phyloP scores from a whole-genome alignment of 2,797 vertebrate species.

The Amblyraja radiata region DNA sequence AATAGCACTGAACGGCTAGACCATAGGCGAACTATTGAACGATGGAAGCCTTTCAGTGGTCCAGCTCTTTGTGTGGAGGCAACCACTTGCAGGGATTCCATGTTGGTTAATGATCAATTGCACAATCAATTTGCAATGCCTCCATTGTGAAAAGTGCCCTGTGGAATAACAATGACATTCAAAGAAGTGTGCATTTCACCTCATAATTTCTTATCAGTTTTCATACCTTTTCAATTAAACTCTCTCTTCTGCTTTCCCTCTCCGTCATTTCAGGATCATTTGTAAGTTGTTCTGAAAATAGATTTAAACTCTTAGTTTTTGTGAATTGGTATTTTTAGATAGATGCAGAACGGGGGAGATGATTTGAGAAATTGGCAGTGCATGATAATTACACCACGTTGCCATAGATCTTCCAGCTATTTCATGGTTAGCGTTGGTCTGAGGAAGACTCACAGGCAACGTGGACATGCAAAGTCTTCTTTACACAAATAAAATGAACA shows the following conservation, averaged over 20 bases:
- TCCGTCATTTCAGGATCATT: background rate
- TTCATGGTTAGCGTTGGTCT: background rate
- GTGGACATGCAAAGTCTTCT: background rate
- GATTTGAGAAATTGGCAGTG: background rate
- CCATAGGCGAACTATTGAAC: background rate
- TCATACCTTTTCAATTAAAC: constrained; percentile 9
- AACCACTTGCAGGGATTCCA: background rate
- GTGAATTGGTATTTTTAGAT: background rate
- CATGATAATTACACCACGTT: background rate
- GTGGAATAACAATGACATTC: background rate
- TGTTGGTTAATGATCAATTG: background rate
- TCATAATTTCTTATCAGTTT: background rate
- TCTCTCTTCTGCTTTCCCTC: background rate
- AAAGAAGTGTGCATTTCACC: background rate
- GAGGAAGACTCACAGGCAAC: background rate
- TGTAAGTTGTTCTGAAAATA: constrained; percentile 15
- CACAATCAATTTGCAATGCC: too few species aligned
- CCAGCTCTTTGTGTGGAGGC: background rate
- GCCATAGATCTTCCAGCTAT: background rate
- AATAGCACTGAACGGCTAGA: background rate
- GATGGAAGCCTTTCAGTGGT: background rate
- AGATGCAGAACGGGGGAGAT: background rate
- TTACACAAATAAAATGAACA: background rate
- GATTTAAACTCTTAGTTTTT: constrained; percentile 8
- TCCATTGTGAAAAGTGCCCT: background rate